Evolutionary conservation across 2,888 invertebrate species (phyloP).

Genomic region (Idaea dimidiata): DNA sequence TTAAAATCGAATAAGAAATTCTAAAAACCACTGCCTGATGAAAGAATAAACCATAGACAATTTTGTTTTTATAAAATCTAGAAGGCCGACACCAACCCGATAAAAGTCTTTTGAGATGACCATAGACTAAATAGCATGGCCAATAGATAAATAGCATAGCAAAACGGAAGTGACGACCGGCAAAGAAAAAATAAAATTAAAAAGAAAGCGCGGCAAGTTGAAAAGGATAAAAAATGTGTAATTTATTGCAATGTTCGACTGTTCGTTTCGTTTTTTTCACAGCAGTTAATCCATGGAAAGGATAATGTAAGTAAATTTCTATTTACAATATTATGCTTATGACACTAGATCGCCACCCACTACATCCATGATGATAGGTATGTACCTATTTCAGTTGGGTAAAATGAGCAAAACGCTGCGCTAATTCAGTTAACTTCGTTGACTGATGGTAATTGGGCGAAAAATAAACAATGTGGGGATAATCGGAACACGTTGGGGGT

Average conservation of each 20-base stretch:
- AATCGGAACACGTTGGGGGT: constrained; percentile 62
- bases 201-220: neutral
- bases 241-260: neutral
- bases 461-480: constrained; percentile 68
- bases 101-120: neutral
- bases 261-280: too few relatives aligned
- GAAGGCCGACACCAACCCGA: neutral
- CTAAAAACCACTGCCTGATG: neutral
- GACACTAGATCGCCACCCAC: too few relatives aligned
- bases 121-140: neutral
- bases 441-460: constrained; percentile 66
- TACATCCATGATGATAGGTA: neutral
- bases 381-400: neutral
- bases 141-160: too few relatives aligned
- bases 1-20: constrained; percentile 6
- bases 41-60: neutral
- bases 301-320: too few relatives aligned
- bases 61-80: neutral
- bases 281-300: too few relatives aligned
- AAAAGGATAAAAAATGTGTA: neutral
- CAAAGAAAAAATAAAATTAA: neutral
- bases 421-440: constrained; percentile 44
- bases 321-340: too few relatives aligned
- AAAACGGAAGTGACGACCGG: neutral
- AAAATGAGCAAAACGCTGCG: constrained; percentile 48